Evolutionary conservation across 2,888 invertebrate genomes (phyloP).

Genomic region (Petrolisthes cinctipes): DNA sequence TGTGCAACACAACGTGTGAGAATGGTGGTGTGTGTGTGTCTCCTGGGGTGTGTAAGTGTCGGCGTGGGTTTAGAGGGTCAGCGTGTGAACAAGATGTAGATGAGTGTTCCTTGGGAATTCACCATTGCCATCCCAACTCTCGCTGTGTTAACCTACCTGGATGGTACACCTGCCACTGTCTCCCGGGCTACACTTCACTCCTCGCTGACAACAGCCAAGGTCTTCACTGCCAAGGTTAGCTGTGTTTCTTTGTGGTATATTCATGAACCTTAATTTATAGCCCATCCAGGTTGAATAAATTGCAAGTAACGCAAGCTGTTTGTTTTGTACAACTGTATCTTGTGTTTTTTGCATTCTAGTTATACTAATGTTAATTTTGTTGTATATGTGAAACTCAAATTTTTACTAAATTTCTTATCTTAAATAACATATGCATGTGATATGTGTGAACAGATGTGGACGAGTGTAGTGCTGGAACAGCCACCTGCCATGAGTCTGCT

Average conservation of each 20-base stretch:
- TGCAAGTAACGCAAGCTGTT: too few species aligned
- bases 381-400: too few species aligned
- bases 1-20: constrained; percentile 83
- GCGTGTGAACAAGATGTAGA: constrained; percentile 89
- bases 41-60: constrained; percentile 84
- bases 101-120: constrained; percentile 81
- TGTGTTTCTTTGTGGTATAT: not conserved
- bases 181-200: constrained; percentile 78
- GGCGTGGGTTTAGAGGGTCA: constrained; percentile 83
- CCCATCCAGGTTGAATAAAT: too few species aligned
- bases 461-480: constrained; percentile 82
- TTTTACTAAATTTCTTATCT: too few species aligned
- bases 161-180: constrained; percentile 90
- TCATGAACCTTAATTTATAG: too few species aligned
- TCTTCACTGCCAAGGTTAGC: constrained; percentile 69
- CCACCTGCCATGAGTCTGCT: constrained; percentile 85
- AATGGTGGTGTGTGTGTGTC: constrained; percentile 86
- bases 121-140: constrained; percentile 82
- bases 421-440: too few species aligned
- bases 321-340: too few species aligned
- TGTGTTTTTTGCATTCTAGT: too few species aligned
- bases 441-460: constrained; percentile 77
- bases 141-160: constrained; percentile 86
- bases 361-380: too few species aligned
- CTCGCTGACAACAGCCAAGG: constrained; percentile 68